phyloP scores from a whole-genome alignment of 2,113 vertebrate genomes.

The Cyphomyrus plagiostoma region DNA sequence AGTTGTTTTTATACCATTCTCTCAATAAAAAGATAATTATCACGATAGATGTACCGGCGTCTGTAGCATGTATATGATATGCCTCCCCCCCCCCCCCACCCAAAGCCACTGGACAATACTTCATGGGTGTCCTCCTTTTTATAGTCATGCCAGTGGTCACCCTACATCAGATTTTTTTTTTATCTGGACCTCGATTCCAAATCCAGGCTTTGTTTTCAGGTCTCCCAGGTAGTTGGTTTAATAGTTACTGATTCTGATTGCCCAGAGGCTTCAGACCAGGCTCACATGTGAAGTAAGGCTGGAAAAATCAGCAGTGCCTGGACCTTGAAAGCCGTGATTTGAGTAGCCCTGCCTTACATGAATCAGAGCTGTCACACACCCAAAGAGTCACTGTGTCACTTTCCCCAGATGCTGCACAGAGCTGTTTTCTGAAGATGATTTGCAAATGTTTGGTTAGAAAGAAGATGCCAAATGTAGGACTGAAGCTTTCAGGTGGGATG shows the following conservation, averaged over 20 bases:
- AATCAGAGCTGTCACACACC: neutral
- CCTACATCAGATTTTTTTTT: neutral
- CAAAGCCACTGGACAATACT: neutral
- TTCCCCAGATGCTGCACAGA: neutral
- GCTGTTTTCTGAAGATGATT: neutral
- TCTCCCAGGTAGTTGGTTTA: too few species aligned
- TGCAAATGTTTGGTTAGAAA: neutral
- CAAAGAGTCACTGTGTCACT: neutral
- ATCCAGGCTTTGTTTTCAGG: too few species aligned
- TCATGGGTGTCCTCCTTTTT: neutral
- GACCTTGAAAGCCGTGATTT: too few species aligned
- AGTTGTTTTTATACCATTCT: neutral
- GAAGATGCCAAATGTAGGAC: neutral
- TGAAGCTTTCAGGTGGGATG: constrained; percentile 6
- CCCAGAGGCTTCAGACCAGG: too few species aligned
- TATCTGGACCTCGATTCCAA: too few species aligned
- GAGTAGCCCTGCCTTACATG: neutral
- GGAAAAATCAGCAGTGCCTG: too few species aligned
- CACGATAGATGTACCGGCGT: neutral
- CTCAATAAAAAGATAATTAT: neutral
- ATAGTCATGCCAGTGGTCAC: neutral
- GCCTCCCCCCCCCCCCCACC: neutral
- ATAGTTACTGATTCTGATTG: too few species aligned
- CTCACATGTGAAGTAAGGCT: too few species aligned
- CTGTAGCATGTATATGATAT: too few species aligned